Evolutionary conservation across 2,113 vertebrate species (phyloP), one percentile per base, ranked within the genome.

Genomic region (Chionodraco myersi): DNA sequence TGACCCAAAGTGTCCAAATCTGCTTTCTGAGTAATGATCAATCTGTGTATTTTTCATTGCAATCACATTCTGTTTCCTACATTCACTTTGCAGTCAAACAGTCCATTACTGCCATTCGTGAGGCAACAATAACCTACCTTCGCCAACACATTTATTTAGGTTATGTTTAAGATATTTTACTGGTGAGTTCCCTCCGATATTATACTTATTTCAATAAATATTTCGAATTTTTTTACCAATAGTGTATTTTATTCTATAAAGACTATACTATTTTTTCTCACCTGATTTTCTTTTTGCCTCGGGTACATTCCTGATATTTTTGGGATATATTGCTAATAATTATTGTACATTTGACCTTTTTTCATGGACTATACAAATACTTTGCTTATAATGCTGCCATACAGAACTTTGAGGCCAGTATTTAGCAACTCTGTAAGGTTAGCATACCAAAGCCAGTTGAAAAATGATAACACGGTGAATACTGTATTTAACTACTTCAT

Each of bases 11-110:
- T 76, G 52, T 59, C 21, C 57, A 66, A 10, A 76, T 84, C 57
- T 52, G 21, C 56, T 86, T 52, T 76, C 60, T 69, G 41, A 13
- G 44, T 77, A 81, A 75, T 68, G 52, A 72, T 79, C 74, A 78
- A 36, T 60, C 74, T 47, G 21, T 66, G 47, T 6, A 23, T 41
- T 34, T 41, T 41, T 41, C 36, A 41, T 41, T 41, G 36, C 64
- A 11, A 26, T 30, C 11, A 36, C 30, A 30, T 51, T 52, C 15
- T 71, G 30, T 18, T 64, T 23, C 8, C 18, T 51, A 21, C 16
- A 30, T 21, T 14, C 52, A 48, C 18, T 52, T 9, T 34, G 14
- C 59, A 66, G 21, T 45, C 26, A 52, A 72, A 57, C 10, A 18
- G 30, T 6, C 14, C 9, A 53, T 45, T 26, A 66, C 26, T n/a